Percentiles rank a stretch among this genome's conserved stretches.
These are phyloP conservation scores for Alentia gelatinosa DNA, from an alignment of 2,888 invertebrate species.

Conservation along the genomic window DNA sequence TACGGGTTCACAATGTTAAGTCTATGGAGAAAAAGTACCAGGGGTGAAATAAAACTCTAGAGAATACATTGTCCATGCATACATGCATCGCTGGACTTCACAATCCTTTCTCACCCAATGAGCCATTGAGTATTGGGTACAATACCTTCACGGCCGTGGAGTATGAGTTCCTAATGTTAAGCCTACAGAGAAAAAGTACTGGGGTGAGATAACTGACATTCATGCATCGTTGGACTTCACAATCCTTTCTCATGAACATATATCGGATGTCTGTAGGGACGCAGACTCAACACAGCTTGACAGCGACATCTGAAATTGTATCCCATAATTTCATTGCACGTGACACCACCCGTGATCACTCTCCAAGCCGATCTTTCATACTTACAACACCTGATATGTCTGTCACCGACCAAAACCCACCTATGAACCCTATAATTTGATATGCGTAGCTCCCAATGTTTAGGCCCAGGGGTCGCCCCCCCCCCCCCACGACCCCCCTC, in stretches of 20 bases:
- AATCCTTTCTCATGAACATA: neutral
- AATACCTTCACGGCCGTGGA: neutral
- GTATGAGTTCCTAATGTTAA: neutral
- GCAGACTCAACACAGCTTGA: neutral
- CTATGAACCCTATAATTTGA: neutral
- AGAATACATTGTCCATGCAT: neutral
- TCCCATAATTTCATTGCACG: conserved; percentile 17
- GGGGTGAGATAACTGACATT: neutral
- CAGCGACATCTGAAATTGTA: neutral
- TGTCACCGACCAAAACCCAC: neutral
- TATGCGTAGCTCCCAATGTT: neutral
- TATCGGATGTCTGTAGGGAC: no score
- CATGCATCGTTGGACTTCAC: neutral
- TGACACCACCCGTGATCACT: neutral
- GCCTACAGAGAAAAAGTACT: neutral
- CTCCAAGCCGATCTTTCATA: neutral
- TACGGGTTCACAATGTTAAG: no score
- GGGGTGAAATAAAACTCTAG: no score
- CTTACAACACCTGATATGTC: neutral
- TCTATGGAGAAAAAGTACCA: no score
- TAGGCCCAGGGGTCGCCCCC: no score
- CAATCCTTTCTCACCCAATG: neutral
- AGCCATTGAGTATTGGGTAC: neutral
- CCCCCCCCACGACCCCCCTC: no score
- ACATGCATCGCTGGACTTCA: neutral